Base-by-base conservation (phyloP, 1,140 invertebrate genomes). In the Paralvinella palmiformis region DNA sequence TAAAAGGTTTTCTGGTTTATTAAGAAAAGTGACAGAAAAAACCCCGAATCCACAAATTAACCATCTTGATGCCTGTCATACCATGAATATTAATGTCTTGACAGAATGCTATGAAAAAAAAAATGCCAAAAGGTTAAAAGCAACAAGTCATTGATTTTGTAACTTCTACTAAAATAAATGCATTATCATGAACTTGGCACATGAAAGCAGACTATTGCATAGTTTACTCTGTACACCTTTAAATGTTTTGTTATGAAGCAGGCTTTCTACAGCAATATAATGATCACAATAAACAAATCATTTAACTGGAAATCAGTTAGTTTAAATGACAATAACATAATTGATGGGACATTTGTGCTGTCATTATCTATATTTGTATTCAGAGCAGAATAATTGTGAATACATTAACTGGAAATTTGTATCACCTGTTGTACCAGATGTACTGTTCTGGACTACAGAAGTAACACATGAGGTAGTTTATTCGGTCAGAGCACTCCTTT, bases 381-480 rank as follows among this genome's bases (percentile, higher is more conserved):
- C 7, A 20, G 27, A 36, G 13, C 31, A 62, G 35, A 62, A 15
- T 17, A 33, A 36, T 15, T 64, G 17, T 20, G 20, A 33, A 33
- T 5, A 24, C 20, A 35, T 15, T 27, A 36, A 58, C 13, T 20
- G 60, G 27, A 7, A 27, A 7, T n/a, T 29, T 22, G 6, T 69
- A 69, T 66, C 66, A 80, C 74, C 71, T 66, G 50, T 71, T 72
- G 67, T 73, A 80, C 79, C 79, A 82, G 22, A 70, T 65, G 22
- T 74, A 66, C 62, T 82, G 80, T 41, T 80, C 70, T 27, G 80
- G 80, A 63, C 77, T 79, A 65, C 80, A 82, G 62, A 82, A 82
- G 62, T 72, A 82, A 59, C 80, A 82, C 79, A 81, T 82, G 33
- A 82, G 65, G 62, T 81, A 82, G 65, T 81, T 81, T 44, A 82